phyloP scores from a whole-genome alignment of 1,140 invertebrate species.

The Chionoecetes opilio region DNA sequence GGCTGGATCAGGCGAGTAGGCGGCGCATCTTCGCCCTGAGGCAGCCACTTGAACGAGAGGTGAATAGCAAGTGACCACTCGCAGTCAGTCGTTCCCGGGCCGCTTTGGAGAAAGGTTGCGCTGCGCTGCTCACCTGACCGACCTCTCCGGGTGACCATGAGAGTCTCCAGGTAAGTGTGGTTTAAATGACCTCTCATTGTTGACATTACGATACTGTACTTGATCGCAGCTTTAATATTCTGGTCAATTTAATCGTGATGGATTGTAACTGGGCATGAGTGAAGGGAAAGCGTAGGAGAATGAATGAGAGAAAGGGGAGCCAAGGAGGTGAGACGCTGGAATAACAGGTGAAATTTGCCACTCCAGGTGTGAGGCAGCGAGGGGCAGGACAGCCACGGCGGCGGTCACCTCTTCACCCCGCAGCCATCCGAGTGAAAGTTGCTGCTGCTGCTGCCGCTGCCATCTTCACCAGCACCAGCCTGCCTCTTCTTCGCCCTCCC shows the following conservation, averaged over 20 bases:
- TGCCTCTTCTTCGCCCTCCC: neutral
- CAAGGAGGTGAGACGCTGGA: neutral
- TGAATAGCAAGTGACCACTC: conserved; percentile 78
- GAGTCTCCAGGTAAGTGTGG: neutral
- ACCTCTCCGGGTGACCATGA: conserved; percentile 58
- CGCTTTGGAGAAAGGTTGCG: conserved; percentile 54
- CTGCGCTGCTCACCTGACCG: neutral
- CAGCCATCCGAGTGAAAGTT: conserved; percentile 68
- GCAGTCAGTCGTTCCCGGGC: conserved; percentile 61
- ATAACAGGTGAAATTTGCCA: neutral
- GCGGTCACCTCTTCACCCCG: conserved; percentile 36
- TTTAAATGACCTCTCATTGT: conserved; percentile 25
- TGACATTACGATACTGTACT: conserved; percentile 13
- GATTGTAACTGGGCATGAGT: neutral
- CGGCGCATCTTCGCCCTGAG: conserved; percentile 74
- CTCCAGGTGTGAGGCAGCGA: conserved; percentile 33
- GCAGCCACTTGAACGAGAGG: conserved; percentile 77
- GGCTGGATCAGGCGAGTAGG: conserved; percentile 71
- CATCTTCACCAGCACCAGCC: neutral
- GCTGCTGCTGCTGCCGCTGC: conserved; percentile 11
- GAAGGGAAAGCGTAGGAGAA: neutral
- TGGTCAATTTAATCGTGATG: neutral
- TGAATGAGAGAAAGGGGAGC: neutral
- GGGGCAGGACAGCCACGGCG: neutral
- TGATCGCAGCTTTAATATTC: neutral